Base-by-base conservation (phyloP, 2,113 vertebrate species). In the Panthera uncia region DNA sequence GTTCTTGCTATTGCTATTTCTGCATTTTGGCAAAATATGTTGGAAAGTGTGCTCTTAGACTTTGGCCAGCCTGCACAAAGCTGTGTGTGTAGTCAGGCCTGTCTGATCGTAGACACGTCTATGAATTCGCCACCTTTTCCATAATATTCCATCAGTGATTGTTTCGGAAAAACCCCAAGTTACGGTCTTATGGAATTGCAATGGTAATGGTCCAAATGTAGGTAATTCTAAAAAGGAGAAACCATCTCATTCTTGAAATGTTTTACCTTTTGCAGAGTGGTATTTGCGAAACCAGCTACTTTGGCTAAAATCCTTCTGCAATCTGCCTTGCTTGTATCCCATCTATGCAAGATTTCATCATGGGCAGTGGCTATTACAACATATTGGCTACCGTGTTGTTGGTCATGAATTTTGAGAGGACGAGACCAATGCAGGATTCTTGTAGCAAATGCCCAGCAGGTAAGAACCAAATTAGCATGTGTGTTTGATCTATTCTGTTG, bases 391-490 rank as follows among this genome's bases (percentile, higher is more conserved):
- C 91, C 0, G 21, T 97, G 41, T 68, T 98, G 55, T 7, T 98
- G 88, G 19, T 97, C 21, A 0, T 91, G 88, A 96, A 50, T 25
- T 23, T 90, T 0, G 81, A 95, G 85, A 91, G 86, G 79, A 79
- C 36, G 0, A 25, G 48, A 13, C 25, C 96, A 0, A 0, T 16
- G 33, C 78, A 29, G 71, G 95, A 88, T 23, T 4, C 48, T 45
- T 98, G 98, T 16, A 13, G 18, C 14, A 31, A 7, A 19, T 98
- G 98, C 23, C 63, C 65, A 1, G 91, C 97, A 3, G 98, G 98
- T 98, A 61, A 97, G 97, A 83, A 13, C 38, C 45, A 1, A 16
- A 2, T 1, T 7, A 21, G 12, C 1, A 1, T 1, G 55, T 11
- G n/a, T 19, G 3, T 7, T 38, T 38, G 38, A 31, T 55, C 41